Conservation (phyloP, 2,113 vertebrate genomes). For the Scomber scombrus region DNA sequence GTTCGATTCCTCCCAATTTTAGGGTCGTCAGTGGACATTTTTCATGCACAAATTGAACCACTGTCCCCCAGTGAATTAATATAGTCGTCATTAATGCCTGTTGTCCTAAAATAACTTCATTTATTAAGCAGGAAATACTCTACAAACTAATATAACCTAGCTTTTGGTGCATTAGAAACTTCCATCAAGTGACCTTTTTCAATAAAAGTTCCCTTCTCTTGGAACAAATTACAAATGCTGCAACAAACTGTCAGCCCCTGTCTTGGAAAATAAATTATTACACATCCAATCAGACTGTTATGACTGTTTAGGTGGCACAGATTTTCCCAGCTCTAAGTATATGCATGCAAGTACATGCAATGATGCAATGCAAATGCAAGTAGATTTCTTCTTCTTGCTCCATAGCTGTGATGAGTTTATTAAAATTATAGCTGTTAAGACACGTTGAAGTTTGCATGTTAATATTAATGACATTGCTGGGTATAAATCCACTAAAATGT, state of each 20-base stretch:
- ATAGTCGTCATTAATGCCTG: slow-evolving; percentile 3
- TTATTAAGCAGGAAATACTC: background rate
- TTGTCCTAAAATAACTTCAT: slow-evolving; percentile 6
- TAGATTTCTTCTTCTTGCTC: background rate
- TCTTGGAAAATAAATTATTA: slow-evolving; percentile 18
- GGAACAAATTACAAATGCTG: too few relatives aligned
- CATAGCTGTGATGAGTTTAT: background rate
- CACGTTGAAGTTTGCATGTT: background rate
- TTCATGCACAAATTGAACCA: slow-evolving; percentile 59
- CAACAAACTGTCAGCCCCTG: slow-evolving; percentile 10
- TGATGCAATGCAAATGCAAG: background rate
- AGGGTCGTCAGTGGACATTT: slow-evolving; percentile 57
- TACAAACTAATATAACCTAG: too few relatives aligned
- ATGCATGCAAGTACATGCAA: slow-evolving; percentile 1
- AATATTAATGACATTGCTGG: too few relatives aligned
- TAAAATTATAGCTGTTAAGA: background rate
- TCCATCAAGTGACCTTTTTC: background rate
- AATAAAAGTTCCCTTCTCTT: background rate
- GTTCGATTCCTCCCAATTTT: slow-evolving; percentile 41
- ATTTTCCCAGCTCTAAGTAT: background rate
- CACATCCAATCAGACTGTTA: slow-evolving; percentile 13
- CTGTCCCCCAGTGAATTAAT: slow-evolving; percentile 14
- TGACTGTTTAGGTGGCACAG: slow-evolving; percentile 13
- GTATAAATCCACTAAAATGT: background rate
- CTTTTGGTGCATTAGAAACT: background rate